A percentile compares a stretch with the other conserved stretches of the same genome.
These are phyloP conservation scores for Esox niger DNA, from an alignment of 2,113 vertebrate genomes.

Conservation along the genomic window DNA sequence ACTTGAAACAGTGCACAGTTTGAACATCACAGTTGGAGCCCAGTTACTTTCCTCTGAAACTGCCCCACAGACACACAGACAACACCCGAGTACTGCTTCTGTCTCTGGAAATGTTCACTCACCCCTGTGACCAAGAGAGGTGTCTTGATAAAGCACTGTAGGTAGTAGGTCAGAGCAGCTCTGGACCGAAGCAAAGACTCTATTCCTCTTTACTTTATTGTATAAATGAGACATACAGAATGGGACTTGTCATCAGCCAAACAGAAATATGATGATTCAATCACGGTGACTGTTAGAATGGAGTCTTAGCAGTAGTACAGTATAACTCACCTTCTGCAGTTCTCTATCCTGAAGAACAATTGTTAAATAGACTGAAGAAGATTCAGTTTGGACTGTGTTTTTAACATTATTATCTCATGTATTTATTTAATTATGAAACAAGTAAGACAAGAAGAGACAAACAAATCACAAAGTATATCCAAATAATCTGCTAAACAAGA, in stretches of 20 bases:
- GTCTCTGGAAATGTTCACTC: slow-evolving; percentile 18
- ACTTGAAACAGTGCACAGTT: slow-evolving; percentile 26
- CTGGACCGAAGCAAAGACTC: slow-evolving; percentile 47
- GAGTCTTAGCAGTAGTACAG: slow-evolving; percentile 39
- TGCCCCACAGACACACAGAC: slow-evolving; percentile 4
- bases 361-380: neutral
- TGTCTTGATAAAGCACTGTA: slow-evolving; percentile 14
- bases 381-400: neutral
- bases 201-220: slow-evolving; percentile 27
- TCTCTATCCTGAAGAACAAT: neutral
- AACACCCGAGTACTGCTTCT: neutral
- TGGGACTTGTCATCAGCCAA: slow-evolving; percentile 36
- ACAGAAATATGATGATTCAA: slow-evolving; percentile 40
- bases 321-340: neutral
- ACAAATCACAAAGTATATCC: too few relatives aligned
- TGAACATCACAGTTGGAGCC: neutral
- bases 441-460: too few relatives aligned
- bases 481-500: neutral
- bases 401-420: too few relatives aligned
- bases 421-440: too few relatives aligned
- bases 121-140: neutral
- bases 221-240: slow-evolving; percentile 8
- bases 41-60: slow-evolving; percentile 10
- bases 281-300: slow-evolving; percentile 57
- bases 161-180: slow-evolving; percentile 27